A percentile compares a stretch with the other conserved stretches of the same genome.
phyloP scores from a whole-genome alignment of 2,797 vertebrate species.

The Thaleichthys pacificus region DNA sequence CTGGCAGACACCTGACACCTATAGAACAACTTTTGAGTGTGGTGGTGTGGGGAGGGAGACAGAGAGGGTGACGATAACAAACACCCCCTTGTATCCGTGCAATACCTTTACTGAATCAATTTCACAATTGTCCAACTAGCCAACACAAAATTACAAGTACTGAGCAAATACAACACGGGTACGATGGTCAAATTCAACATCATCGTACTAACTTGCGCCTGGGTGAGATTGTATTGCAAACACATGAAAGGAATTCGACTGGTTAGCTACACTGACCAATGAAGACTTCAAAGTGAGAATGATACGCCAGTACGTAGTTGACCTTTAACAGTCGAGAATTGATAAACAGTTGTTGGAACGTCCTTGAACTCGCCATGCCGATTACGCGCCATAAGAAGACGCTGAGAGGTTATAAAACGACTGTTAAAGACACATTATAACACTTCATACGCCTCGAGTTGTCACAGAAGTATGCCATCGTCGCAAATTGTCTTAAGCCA shows the following conservation, averaged over 20 bases:
- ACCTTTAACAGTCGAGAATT: background rate
- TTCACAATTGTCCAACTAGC: background rate
- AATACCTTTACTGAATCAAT: background rate
- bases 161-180: background rate
- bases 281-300: background rate
- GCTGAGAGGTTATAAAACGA: no score
- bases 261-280: background rate
- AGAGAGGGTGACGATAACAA: no score
- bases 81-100: no score
- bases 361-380: background rate
- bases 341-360: background rate
- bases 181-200: slow-evolving; percentile 1
- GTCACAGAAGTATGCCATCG: no score
- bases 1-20: background rate
- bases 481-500: background rate
- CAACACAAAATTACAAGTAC: background rate
- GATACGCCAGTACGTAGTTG: background rate
- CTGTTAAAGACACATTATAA: no score
- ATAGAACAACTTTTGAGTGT: background rate
- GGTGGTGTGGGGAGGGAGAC: no score
- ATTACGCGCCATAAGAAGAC: background rate
- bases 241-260: background rate
- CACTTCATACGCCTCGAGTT: no score
- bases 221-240: background rate
- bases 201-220: background rate